phyloP scores from a whole-genome alignment of 2,797 vertebrate species.

The Pseudochirops cupreus region DNA sequence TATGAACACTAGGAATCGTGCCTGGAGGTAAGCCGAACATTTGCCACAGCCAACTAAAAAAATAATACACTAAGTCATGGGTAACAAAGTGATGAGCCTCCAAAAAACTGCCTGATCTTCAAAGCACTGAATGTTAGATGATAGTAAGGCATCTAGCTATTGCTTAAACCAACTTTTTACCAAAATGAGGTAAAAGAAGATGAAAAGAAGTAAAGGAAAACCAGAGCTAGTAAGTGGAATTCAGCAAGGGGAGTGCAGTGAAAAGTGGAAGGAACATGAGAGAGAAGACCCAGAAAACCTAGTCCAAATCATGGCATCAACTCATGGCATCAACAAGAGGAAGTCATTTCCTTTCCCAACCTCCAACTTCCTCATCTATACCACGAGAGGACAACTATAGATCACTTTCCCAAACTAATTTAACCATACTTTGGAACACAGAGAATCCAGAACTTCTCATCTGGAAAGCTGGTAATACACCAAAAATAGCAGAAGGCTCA shows the following conservation, averaged over 20 bases:
- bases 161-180: neutral
- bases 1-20: conserved; percentile 48
- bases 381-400: neutral
- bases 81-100: neutral
- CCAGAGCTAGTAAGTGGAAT: neutral
- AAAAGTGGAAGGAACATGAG: neutral
- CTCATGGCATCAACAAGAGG: neutral
- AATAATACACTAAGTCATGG: neutral
- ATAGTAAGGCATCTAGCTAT: neutral
- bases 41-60: neutral
- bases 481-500: neutral
- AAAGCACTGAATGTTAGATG: neutral
- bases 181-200: neutral
- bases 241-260: neutral
- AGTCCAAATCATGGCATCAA: neutral
- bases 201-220: neutral
- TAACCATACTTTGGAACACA: neutral
- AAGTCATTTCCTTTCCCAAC: neutral
- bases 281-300: neutral
- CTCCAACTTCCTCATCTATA: neutral
- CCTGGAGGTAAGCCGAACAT: conserved; percentile 8
- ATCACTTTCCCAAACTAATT: neutral
- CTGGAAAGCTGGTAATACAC: neutral
- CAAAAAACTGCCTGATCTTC: no score
- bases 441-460: neutral